These are phyloP conservation scores for Oscheius sp. DNA, from an alignment of 1,140 invertebrate species.

Conservation along the genomic window DNA sequence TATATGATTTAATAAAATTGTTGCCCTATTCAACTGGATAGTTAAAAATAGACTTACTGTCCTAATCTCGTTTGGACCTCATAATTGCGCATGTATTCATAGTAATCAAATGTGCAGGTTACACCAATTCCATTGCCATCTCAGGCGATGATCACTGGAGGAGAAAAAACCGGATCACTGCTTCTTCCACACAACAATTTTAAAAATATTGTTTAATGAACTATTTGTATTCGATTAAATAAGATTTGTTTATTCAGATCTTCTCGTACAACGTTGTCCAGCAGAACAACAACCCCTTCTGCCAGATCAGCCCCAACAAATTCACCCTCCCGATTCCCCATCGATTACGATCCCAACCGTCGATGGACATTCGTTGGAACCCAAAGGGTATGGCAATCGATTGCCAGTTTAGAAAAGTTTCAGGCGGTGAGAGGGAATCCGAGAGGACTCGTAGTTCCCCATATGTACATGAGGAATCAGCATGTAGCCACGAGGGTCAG, in stretches of 20 bases:
- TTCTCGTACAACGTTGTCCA: background rate
- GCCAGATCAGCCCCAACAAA: background rate
- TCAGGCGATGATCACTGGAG: no score
- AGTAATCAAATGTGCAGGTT: no score
- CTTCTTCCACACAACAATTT: constrained; percentile 4
- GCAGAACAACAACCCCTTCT: constrained; percentile 9
- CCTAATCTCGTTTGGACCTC: no score
- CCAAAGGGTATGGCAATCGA: background rate
- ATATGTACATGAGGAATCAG: constrained; percentile 23
- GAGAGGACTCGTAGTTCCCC: constrained; percentile 21
- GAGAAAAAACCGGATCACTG: no score
- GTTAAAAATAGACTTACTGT: no score
- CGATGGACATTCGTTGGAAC: constrained; percentile 40
- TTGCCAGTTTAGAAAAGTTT: constrained; percentile 7
- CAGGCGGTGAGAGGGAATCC: constrained; percentile 21
- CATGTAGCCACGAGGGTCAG: background rate
- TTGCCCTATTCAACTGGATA: no score
- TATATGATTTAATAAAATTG: no score
- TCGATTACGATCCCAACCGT: constrained; percentile 30
- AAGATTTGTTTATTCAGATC: constrained; percentile 10
- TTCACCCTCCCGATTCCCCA: constrained; percentile 11
- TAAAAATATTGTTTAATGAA: constrained; percentile 7
- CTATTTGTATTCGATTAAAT: background rate
- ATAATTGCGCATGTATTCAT: no score
- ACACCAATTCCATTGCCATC: no score